A percentile compares a stretch with the other conserved stretches of the same genome.
These are phyloP conservation scores for Acrocephalus arundinaceus DNA, from an alignment of 2,113 vertebrate species.

Conservation along the genomic window DNA sequence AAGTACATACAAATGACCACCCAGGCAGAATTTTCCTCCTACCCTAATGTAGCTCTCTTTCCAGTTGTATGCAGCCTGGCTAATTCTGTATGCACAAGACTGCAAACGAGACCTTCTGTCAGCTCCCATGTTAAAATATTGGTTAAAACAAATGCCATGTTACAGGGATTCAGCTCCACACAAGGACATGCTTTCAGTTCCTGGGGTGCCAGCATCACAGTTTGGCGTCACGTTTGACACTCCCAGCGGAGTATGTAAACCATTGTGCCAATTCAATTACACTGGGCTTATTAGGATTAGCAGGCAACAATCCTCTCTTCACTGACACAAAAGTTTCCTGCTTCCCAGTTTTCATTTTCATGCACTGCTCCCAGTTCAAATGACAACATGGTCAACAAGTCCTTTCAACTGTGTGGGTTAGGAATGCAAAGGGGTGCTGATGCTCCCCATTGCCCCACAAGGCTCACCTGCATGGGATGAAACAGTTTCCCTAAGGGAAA, in stretches of 20 bases:
- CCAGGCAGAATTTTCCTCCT: background rate
- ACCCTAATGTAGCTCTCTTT: background rate
- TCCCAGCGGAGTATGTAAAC: background rate
- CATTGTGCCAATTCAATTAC: background rate
- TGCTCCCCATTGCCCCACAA: fast-evolving
- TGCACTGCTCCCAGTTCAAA: background rate
- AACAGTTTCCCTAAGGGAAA: background rate
- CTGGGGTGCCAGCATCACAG: background rate
- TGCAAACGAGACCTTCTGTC: background rate
- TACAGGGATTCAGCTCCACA: background rate
- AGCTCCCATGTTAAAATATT: background rate
- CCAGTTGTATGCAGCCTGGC: background rate
- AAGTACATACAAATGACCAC: background rate
- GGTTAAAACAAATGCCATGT: background rate
- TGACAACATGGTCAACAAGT: fast-evolving
- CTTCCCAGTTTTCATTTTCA: background rate
- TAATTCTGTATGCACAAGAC: background rate
- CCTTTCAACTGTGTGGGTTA: background rate
- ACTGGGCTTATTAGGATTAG: background rate
- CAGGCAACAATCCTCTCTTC: background rate
- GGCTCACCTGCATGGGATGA: background rate
- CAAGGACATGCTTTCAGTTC: background rate
- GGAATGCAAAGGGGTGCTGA: background rate
- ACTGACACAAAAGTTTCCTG: background rate
- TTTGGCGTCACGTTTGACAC: background rate